phyloP scores from a whole-genome alignment of 2,113 vertebrate genomes.

The Anthoscopus minutus region DNA sequence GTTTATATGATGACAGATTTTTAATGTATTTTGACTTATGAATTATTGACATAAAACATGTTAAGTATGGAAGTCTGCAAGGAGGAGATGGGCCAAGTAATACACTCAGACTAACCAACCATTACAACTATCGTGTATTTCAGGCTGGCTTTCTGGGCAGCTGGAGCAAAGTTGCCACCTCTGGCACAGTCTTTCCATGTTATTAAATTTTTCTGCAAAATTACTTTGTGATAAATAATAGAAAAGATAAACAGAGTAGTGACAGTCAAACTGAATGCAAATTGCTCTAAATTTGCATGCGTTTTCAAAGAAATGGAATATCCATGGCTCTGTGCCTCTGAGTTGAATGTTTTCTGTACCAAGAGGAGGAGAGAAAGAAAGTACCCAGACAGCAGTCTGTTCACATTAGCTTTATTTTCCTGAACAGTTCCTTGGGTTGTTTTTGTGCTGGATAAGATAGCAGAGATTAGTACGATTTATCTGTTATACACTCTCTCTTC shows the following conservation, averaged over 20 bases:
- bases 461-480: not conserved
- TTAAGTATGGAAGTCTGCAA: not conserved
- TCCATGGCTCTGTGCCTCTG: not conserved
- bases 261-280: not conserved
- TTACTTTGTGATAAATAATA: not conserved
- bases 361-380: not conserved
- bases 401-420: not conserved
- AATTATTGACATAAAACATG: not conserved
- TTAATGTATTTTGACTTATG: not conserved
- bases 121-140: not conserved
- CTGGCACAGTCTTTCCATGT: not conserved
- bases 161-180: not conserved
- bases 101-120: not conserved
- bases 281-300: not conserved
- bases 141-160: not conserved
- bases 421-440: not conserved
- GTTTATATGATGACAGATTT: not conserved
- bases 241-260: not conserved
- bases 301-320: not conserved
- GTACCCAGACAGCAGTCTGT: not conserved
- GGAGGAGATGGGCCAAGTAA: not conserved
- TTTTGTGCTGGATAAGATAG: not conserved
- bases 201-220: not conserved
- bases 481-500: not conserved
- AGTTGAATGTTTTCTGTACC: not conserved